phyloP scores from a whole-genome alignment of 2,113 vertebrate species.

The Osmerus mordax region DNA sequence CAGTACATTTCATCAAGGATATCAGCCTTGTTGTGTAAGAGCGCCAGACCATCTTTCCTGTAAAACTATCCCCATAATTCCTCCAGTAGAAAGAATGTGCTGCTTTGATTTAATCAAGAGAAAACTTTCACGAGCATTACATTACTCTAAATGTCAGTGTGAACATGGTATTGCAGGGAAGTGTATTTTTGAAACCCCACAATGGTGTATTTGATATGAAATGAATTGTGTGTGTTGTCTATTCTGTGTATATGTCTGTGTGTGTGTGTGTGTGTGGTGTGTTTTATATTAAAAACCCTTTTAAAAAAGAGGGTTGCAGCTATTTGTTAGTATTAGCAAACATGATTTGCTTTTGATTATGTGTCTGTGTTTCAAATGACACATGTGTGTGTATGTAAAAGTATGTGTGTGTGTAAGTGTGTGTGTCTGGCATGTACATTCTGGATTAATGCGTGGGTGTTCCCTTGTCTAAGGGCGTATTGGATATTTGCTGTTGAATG shows the following conservation, averaged over 20 bases:
- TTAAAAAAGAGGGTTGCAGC: too few relatives aligned
- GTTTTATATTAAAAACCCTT: too few relatives aligned
- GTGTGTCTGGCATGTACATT: not conserved
- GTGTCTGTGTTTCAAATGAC: slow-evolving; percentile 9
- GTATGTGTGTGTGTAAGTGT: not conserved
- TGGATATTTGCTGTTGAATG: slow-evolving; percentile 16
- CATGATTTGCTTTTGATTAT: not conserved
- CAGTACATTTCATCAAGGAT: slow-evolving; percentile 61
- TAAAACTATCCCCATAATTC: slow-evolving; percentile 56
- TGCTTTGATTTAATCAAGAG: slow-evolving; percentile 53
- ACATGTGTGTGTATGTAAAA: not conserved
- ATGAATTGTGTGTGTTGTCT: not conserved
- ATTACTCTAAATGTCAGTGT: slow-evolving; percentile 3
- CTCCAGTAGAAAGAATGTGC: slow-evolving; percentile 36
- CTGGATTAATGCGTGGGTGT: not conserved
- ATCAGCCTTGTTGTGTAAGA: slow-evolving; percentile 42
- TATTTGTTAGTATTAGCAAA: too few relatives aligned
- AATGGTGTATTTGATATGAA: not conserved
- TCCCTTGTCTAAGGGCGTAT: not conserved
- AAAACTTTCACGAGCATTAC: slow-evolving; percentile 1
- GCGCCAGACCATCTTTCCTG: slow-evolving; percentile 48
- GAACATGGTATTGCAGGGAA: not conserved
- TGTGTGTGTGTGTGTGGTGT: slow-evolving; percentile 12
- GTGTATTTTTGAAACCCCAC: too few relatives aligned
- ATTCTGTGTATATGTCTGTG: not conserved